Evolutionary conservation across 2,888 invertebrate species (phyloP).

Genomic region (Pteria penguin): DNA sequence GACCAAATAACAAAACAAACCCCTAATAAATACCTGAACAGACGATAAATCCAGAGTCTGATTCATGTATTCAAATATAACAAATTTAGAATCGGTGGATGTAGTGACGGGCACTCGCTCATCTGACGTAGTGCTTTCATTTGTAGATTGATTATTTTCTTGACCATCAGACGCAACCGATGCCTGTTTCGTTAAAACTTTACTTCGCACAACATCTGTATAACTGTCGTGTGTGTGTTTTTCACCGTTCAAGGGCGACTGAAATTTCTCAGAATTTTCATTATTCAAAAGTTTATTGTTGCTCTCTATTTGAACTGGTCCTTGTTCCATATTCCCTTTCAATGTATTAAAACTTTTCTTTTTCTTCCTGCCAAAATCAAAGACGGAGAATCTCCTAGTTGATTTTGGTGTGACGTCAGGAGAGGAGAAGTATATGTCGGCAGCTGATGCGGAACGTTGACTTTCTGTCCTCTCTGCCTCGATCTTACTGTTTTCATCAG

Average conservation of each 20-base stretch:
- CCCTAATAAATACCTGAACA: no score
- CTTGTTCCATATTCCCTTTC: neutral
- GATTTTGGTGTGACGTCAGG: neutral
- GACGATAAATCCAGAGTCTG: neutral
- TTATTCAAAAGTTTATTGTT: neutral
- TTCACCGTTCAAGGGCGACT: neutral
- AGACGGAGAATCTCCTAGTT: neutral
- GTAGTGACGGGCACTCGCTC: neutral
- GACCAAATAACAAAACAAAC: no score
- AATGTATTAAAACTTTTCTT: neutral
- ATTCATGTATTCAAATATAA: constrained; percentile 21
- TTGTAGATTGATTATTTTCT: neutral
- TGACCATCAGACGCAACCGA: neutral
- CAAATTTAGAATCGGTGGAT: constrained; percentile 10
- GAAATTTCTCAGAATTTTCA: neutral
- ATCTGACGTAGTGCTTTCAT: neutral
- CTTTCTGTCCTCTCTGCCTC: neutral
- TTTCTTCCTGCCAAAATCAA: neutral
- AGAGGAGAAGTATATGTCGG: neutral
- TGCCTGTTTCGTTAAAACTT: neutral
- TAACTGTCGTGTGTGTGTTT: neutral
- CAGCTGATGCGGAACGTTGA: constrained; percentile 5
- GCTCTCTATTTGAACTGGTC: neutral
- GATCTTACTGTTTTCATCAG: no score
- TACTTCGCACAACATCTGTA: neutral